Evolutionary conservation across 2,888 invertebrate genomes (phyloP).

Genomic region (Arrhopalites spinosus): DNA sequence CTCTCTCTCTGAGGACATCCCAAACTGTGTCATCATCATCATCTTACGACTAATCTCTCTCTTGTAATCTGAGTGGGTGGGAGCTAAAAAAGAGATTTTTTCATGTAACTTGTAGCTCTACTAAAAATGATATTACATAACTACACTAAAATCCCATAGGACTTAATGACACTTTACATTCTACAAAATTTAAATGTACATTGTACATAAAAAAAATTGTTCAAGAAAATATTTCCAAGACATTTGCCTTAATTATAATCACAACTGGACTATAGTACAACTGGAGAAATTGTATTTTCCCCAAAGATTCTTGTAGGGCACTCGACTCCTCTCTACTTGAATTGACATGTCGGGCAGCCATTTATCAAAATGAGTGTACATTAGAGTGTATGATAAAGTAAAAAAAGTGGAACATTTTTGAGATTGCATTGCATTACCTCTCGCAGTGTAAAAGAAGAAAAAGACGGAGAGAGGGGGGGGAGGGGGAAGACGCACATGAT

Average conservation of each 20-base stretch:
- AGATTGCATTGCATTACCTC: not conserved
- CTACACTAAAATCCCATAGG: not conserved
- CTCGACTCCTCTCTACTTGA: no score
- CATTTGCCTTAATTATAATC: no score
- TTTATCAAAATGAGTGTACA: no score
- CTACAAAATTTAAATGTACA: no score
- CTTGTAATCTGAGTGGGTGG: not conserved
- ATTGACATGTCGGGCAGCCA: no score
- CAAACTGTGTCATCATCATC: constrained; percentile 2
- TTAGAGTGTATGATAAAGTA: no score
- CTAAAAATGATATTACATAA: not conserved
- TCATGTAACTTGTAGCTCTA: not conserved
- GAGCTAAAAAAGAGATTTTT: not conserved
- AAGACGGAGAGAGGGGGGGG: not conserved
- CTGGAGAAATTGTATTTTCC: no score
- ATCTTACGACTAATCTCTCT: not conserved
- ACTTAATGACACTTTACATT: no score
- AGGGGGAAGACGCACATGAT: not conserved
- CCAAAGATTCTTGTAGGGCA: no score
- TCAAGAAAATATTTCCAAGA: no score
- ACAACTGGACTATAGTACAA: no score
- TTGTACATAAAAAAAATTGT: not conserved
- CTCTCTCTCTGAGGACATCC: not conserved
- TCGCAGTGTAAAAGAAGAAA: not conserved
- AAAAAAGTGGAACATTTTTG: no score